A percentile compares a stretch with the other conserved stretches of the same genome.
Conservation (phyloP, 2,113 vertebrate species). For the Pelecanus crispus region DNA sequence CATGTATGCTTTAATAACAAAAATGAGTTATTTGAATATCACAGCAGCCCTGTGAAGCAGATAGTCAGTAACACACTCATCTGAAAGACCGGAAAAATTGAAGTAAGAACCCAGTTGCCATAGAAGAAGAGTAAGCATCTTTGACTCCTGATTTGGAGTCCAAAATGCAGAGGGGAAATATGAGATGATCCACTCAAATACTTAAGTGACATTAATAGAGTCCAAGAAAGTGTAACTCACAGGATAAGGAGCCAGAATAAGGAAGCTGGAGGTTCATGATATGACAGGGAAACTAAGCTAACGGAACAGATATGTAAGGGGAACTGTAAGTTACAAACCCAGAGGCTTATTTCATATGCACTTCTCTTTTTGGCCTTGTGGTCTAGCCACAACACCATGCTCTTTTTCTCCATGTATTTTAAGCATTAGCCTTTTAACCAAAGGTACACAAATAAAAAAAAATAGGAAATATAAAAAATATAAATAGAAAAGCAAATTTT, state of each 20-base stretch:
- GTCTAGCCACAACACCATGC: not conserved
- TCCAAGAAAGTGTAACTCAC: not conserved
- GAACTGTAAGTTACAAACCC: not conserved
- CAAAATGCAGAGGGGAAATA: not conserved
- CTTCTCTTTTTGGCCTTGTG: not conserved
- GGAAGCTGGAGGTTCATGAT: slow-evolving; percentile 15
- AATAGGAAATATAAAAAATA: not conserved
- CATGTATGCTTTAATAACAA: not conserved
- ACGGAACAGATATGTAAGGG: not conserved
- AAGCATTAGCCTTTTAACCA: not conserved
- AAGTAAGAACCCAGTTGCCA: not conserved
- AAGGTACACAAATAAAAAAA: not conserved
- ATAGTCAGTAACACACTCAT: not conserved
- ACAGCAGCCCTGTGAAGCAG: not conserved
- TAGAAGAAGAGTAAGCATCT: not conserved
- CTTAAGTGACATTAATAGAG: not conserved
- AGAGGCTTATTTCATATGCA: not conserved
- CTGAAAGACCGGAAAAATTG: not conserved
- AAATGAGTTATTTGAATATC: not conserved
- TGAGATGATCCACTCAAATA: not conserved
- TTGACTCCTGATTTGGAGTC: not conserved
- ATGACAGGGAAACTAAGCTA: not conserved
- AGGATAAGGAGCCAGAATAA: not conserved
- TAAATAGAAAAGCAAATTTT: not conserved
- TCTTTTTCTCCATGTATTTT: not conserved